Conservation (phyloP, 2,888 invertebrate species). For the Emmelina monodactyla region DNA sequence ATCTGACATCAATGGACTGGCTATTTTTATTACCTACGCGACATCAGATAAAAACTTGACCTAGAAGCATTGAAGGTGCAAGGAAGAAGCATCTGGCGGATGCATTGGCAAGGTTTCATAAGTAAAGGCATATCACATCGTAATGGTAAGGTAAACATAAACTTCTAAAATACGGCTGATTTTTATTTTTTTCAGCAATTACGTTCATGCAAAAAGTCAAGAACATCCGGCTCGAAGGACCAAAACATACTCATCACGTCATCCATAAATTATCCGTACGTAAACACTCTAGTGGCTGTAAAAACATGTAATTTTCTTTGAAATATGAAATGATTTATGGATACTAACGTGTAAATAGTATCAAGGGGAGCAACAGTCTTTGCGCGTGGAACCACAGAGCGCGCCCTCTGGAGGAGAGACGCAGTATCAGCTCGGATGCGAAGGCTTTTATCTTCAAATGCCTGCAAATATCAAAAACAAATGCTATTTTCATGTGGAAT, state of each 20-base stretch:
- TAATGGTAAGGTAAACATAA: too few relatives aligned
- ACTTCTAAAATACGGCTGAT: too few relatives aligned
- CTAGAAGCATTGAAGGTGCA: constrained; percentile 16
- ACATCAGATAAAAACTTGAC: constrained; percentile 46
- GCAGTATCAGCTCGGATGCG: constrained; percentile 82
- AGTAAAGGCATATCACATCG: neutral
- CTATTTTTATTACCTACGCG: constrained; percentile 43
- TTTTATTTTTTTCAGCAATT: too few relatives aligned
- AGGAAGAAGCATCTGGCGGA: constrained; percentile 8
- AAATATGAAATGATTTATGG: too few relatives aligned
- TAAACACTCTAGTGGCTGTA: too few relatives aligned
- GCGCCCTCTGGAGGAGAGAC: constrained; percentile 75
- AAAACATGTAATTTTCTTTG: too few relatives aligned
- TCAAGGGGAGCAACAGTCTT: constrained; percentile 63
- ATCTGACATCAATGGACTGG: constrained; percentile 46
- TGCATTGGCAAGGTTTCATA: constrained; percentile 20
- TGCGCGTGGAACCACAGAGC: constrained; percentile 77
- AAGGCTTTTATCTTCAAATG: constrained; percentile 83
- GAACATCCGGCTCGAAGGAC: too few relatives aligned
- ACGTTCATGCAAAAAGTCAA: too few relatives aligned
- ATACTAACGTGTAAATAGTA: constrained; percentile 65
- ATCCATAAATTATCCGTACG: too few relatives aligned
- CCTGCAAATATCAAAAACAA: constrained; percentile 60
- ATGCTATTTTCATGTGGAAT: too few relatives aligned
- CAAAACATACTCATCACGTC: too few relatives aligned